Evolutionary conservation across 2,797 vertebrate genomes (phyloP).

Genomic region (Onychomys leucogaster): DNA sequence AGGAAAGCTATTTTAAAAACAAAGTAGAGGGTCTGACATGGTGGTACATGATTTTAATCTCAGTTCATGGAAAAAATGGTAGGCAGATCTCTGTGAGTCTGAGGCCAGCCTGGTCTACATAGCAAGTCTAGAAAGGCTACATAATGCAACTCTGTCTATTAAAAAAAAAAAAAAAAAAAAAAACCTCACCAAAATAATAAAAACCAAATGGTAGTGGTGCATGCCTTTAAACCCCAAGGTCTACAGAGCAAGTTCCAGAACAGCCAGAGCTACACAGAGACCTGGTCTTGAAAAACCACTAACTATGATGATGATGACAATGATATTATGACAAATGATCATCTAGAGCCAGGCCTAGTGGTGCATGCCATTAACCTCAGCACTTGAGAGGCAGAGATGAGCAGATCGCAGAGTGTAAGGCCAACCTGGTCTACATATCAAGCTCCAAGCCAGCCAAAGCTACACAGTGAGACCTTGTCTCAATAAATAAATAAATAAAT

Average conservation of each 20-base stretch:
- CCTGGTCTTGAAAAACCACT: neutral
- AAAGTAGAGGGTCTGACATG: neutral
- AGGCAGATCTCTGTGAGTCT: neutral
- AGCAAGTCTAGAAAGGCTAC: neutral
- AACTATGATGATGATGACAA: too few relatives aligned
- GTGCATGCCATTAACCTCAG: neutral
- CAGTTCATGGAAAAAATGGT: neutral
- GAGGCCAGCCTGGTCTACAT: neutral
- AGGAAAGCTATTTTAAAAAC: neutral
- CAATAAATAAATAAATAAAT: neutral
- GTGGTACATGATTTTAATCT: neutral
- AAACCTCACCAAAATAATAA: neutral
- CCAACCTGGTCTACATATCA: neutral
- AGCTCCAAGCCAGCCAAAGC: neutral
- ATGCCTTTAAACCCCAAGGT: neutral
- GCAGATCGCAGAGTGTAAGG: neutral
- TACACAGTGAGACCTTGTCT: neutral
- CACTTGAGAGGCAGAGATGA: neutral
- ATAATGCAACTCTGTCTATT: neutral
- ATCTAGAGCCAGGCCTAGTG: neutral
- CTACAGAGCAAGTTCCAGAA: neutral
- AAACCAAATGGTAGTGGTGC: neutral
- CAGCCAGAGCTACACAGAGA: neutral
- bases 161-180: too few relatives aligned
- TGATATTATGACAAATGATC: too few relatives aligned